Conservation (phyloP, 2,113 vertebrate species). For the Proteles cristata region DNA sequence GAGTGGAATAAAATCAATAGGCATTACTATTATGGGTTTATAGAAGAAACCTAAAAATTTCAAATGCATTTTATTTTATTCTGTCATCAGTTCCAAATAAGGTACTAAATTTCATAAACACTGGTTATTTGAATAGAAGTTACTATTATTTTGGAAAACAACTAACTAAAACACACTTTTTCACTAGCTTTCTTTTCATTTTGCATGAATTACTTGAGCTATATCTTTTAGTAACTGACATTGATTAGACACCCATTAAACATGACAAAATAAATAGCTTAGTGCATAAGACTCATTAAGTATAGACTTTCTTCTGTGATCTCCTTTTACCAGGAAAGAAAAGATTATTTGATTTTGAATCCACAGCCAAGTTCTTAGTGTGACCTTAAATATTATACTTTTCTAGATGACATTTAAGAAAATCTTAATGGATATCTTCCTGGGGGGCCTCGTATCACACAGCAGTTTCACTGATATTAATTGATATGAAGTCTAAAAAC, state of each 20-base stretch:
- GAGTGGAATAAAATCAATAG: conserved; percentile 37
- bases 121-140: conserved; percentile 40
- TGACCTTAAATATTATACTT: conserved; percentile 23
- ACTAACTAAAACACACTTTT: conserved; percentile 18
- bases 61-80: conserved; percentile 55
- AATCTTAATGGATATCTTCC: not conserved
- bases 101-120: not conserved
- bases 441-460: not conserved
- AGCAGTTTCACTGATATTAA: not conserved
- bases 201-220: conserved; percentile 22
- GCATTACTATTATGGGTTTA: not conserved
- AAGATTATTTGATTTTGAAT: conserved; percentile 60
- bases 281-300: not conserved
- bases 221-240: conserved; percentile 39
- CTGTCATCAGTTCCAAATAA: conserved; percentile 28
- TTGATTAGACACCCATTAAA: conserved; percentile 58
- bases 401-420: conserved; percentile 11
- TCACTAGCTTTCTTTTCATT: conserved; percentile 52
- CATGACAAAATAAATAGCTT: conserved; percentile 44
- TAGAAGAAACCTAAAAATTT: conserved; percentile 10
- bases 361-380: conserved; percentile 1
- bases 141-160: conserved; percentile 48
- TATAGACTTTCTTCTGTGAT: not conserved
- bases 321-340: not conserved
- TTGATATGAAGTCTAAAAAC: conserved; percentile 16